Evolutionary conservation across 2,113 vertebrate genomes (phyloP).

Genomic region (Peromyscus californicus): DNA sequence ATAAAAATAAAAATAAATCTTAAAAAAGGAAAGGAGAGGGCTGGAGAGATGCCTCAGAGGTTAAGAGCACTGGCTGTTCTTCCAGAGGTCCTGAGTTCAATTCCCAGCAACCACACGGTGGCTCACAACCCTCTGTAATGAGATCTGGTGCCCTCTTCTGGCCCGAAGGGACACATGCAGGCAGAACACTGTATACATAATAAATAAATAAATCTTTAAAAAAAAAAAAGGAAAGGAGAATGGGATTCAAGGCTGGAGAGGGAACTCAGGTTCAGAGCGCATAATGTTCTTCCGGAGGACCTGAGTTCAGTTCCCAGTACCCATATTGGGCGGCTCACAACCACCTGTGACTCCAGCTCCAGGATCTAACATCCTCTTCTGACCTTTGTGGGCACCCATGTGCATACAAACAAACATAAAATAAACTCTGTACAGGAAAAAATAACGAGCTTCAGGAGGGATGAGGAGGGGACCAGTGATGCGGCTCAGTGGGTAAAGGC

Average conservation of each 20-base stretch:
- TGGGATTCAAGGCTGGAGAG: not conserved
- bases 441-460: not conserved
- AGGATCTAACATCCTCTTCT: not conserved
- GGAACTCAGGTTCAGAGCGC: no score
- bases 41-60: no score
- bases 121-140: no score
- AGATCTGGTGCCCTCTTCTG: no score
- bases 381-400: not conserved
- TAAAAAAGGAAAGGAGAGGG: no score
- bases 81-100: no score
- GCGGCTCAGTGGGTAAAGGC: not conserved
- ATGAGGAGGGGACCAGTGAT: not conserved
- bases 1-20: no score
- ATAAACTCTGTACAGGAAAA: not conserved
- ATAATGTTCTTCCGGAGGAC: not conserved
- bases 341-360: not conserved
- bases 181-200: no score
- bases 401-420: not conserved
- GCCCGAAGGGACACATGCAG: no score
- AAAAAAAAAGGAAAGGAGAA: not conserved
- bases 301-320: not conserved
- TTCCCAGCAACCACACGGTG: no score
- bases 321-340: not conserved
- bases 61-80: no score
- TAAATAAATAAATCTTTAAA: no score